Percentiles rank a stretch among this genome's conserved stretches.
Evolutionary conservation across 2,888 invertebrate species (phyloP).

Genomic region (Lasioglossum villosulum): DNA sequence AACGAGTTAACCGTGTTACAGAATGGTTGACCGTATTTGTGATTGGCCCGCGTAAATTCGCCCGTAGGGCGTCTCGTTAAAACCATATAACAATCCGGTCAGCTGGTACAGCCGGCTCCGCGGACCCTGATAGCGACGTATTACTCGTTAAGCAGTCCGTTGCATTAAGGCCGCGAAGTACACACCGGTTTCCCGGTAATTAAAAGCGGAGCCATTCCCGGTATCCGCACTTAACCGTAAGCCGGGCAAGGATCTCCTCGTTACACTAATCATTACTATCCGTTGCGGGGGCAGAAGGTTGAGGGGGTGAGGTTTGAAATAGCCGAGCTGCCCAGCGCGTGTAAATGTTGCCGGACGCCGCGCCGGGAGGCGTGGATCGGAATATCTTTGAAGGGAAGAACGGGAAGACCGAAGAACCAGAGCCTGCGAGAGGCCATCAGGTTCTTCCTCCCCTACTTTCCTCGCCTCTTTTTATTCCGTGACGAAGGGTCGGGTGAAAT

Average conservation of each 20-base stretch:
- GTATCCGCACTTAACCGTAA: conserved; percentile 66
- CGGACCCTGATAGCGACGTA: conserved; percentile 64
- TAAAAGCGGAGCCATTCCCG: conserved; percentile 69
- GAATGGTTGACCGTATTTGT: background rate
- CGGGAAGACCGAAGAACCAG: conserved; percentile 18
- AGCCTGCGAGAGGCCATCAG: background rate
- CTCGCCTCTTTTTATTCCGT: background rate
- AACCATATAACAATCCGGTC: conserved; percentile 59
- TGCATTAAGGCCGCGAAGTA: conserved; percentile 65
- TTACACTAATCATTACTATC: conserved; percentile 72
- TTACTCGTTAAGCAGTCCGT: conserved; percentile 68
- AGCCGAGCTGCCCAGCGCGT: conserved; percentile 8
- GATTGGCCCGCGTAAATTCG: conserved; percentile 33
- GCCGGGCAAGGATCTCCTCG: conserved; percentile 60
- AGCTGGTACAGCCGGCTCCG: conserved; percentile 23
- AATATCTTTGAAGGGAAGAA: conserved; percentile 42
- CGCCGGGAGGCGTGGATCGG: background rate
- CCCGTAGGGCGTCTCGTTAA: conserved; percentile 35
- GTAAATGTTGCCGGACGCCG: conserved; percentile 12
- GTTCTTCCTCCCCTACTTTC: conserved; percentile 24
- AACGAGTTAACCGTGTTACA: background rate
- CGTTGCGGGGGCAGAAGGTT: conserved; percentile 12
- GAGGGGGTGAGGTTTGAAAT: conserved; percentile 36
- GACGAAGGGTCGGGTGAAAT: conserved; percentile 50
- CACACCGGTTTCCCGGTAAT: conserved; percentile 63